phyloP scores from a whole-genome alignment of 30 jellyfish, hydroid and myxozoan species.

The Haliclystus octoradiatus region DNA sequence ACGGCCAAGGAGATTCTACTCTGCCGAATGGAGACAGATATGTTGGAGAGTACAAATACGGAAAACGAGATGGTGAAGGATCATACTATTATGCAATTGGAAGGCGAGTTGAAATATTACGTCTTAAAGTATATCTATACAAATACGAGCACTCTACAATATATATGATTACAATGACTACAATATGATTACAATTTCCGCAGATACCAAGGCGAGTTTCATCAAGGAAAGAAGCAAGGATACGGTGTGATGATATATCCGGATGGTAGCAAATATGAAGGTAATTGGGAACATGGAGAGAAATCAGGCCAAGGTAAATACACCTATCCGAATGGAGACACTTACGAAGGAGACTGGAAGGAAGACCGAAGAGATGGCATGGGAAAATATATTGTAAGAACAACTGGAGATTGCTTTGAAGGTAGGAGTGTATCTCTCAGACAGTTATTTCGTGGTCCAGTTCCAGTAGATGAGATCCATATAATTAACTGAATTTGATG shows the following conservation, averaged over 20 bases:
- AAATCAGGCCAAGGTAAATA: conserved; percentile 55
- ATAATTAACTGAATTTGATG: too few relatives aligned
- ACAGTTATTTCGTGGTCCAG: too few relatives aligned
- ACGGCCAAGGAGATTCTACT: conserved; percentile 38
- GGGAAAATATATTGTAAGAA: conserved; percentile 17
- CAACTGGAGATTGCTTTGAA: conserved; percentile 25
- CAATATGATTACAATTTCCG: neutral
- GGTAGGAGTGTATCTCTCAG: too few relatives aligned
- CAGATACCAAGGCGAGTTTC: conserved; percentile 32
- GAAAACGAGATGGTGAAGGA: conserved; percentile 53
- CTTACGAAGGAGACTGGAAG: conserved; percentile 36
- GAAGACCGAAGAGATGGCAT: conserved; percentile 37
- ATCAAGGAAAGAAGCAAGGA: conserved; percentile 52
- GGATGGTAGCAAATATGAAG: conserved; percentile 58
- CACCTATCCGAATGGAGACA: conserved; percentile 34
- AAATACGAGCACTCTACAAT: too few relatives aligned
- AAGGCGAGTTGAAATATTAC: conserved; percentile 21
- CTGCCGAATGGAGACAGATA: conserved; percentile 37
- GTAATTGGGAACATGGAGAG: conserved; percentile 34
- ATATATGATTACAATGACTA: too few relatives aligned
- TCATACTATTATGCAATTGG: conserved; percentile 27
- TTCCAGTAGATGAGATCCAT: too few relatives aligned
- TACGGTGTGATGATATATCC: conserved; percentile 49
- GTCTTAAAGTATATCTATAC: too few relatives aligned
- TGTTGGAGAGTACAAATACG: conserved; percentile 34